These are phyloP conservation scores for Zaprionus lachaisei DNA, from an alignment of 1,140 invertebrate genomes.

Conservation along the genomic window DNA sequence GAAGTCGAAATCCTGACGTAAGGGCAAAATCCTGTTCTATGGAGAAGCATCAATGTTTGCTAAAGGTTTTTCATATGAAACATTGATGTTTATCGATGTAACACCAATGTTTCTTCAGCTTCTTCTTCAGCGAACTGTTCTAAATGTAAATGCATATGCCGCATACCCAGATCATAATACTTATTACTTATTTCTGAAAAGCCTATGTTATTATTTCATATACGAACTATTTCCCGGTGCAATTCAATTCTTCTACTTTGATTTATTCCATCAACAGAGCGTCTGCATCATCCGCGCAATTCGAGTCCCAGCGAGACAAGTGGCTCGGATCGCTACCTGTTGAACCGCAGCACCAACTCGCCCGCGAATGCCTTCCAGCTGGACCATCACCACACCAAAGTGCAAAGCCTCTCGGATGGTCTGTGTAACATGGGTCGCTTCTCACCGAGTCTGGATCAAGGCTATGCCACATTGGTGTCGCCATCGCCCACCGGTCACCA, in stretches of 20 bases:
- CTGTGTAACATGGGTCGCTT: constrained; percentile 84
- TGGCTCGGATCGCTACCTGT: constrained; percentile 81
- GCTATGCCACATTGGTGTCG: constrained; percentile 90
- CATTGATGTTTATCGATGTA: no score
- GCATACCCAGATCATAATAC: no score
- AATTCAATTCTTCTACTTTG: neutral
- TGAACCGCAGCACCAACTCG: constrained; percentile 78
- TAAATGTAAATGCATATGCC: no score
- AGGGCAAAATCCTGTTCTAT: no score
- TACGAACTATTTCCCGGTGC: neutral
- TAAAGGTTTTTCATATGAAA: no score
- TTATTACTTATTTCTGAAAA: no score
- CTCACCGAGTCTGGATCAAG: constrained; percentile 89
- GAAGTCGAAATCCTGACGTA: no score
- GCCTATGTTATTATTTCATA: no score
- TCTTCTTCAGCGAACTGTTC: no score
- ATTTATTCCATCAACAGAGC: constrained; percentile 37
- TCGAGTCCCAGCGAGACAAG: constrained; percentile 84
- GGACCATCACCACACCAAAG: constrained; percentile 76
- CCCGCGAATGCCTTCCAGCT: constrained; percentile 76
- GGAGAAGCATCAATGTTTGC: no score
- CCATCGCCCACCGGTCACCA: constrained; percentile 85
- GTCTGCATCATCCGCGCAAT: constrained; percentile 69
- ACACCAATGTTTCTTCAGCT: no score
- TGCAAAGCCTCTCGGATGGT: constrained; percentile 80